Base-by-base conservation (phyloP, 2,888 invertebrate genomes). In the Acrobasis suavella region DNA sequence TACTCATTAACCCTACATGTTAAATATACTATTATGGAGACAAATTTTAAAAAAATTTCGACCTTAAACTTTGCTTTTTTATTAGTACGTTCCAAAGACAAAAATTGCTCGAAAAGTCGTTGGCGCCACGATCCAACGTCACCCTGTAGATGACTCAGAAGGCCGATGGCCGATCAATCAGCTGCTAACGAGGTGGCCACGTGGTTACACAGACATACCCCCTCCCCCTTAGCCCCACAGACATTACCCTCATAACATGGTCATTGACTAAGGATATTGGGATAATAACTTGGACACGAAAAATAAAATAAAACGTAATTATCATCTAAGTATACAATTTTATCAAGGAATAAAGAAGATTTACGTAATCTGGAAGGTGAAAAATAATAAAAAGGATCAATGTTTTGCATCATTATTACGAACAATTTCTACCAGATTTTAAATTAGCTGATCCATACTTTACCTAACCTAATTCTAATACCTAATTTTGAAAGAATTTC, bases 161-260 rank as follows among this genome's bases (percentile, higher is more conserved):
- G 67, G 72, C 72, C 83, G 86, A 86, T 79, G 80, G 83, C 80
- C 89, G 87, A 91, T 91, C 90, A 90, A 91, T 91, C 91, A 91
- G 88, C 66, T 79, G 85, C 82, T 91, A 91, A 91, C 91, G 89
- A 91, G 91, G 70, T 76, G 80, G 77, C 81, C 83, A 85, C 83
- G 82, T 82, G 83, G 80, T 72, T 75, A 79, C 77, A 74, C 62
- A 58, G 58, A 51, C 16, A 65, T 62, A 63, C 62, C 63, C 62
- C 62, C 60, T 59, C 70, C 62, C 58, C 58, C 66, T 7, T 32
- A 8, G 2, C 7, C 32, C 32, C 5, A 7, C 32, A 5, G 32
- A 15, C 38, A 60, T 15, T 46, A 62, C 68, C 64, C 63, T 65
- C 66, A 65, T 71, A 73, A 73, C 70, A 73, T 73, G 73, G 60